Base-by-base conservation (phyloP, 2,797 vertebrate genomes). In the Dicrostonyx torquatus region DNA sequence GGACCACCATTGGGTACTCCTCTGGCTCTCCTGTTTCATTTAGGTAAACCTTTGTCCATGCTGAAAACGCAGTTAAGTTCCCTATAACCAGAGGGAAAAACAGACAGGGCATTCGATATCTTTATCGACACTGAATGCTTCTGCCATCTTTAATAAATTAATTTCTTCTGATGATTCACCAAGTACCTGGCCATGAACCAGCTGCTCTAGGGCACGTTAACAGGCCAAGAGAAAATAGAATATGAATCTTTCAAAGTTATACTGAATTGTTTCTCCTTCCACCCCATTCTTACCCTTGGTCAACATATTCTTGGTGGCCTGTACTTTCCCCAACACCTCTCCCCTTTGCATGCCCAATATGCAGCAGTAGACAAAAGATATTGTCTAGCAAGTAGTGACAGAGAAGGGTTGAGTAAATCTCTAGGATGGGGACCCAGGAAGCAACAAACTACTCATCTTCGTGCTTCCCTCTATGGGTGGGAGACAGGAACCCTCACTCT, bases 1-100 rank as follows among this genome's bases (percentile, higher is more conserved):
- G 48, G 22, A 10, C 5, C 3, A 2, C 1, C 22, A 2, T 0
- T 2, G 5, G 34, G 13, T 3, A 6, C 7, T 24, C 3, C 13
- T 11, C 40, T 29, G 0, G 22, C 34, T 43, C 20, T 17, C 26
- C 26, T 17, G 86, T 70, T 9, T 48, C 6, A 2, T 37, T 72
- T 64, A 24, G 66, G 53, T 37, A 40, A 82, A 37, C 34, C 37
- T 53, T 70, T 72, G 15, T 83, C 84, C 40, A 0, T 55, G 18
- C 26, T 37, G 66, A 90, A 75, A 73, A 53, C 0, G 34, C 34
- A 66, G 43, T 68, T 31, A 68, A 5, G 7, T 90, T 85, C 55
- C 45, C 72, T 48, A 26, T 20, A 68, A 37, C 17, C 1, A 75
- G 91, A 76, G 40, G 72, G 17, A 34, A n/a, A 6, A 6, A 6